Base-by-base conservation (phyloP, 2,797 vertebrate species). In the Nasua narica region DNA sequence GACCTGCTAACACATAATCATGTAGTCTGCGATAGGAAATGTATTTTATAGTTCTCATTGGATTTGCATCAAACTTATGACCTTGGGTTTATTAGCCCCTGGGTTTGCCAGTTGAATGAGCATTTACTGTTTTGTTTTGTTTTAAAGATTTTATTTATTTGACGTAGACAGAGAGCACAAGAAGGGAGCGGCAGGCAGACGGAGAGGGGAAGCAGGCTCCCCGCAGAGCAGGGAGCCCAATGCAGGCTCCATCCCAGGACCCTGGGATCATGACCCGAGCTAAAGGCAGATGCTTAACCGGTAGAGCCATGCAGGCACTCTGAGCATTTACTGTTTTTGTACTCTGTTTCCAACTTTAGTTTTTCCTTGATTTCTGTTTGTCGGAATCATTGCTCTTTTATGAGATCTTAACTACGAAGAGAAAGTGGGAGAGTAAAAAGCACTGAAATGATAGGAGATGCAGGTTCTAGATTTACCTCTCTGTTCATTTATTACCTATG, bases 361-460 rank as follows among this genome's bases (percentile, higher is more conserved):
- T 97, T 94, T 83, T 79, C 23, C 54, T 82, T 94, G 29, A 16
- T 79, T 95, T 86, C 96, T 94, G 56, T 70, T 94, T 32, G 69
- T 43, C 95, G 35, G 52, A 82, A 83, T 69, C 84, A 13, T 43
- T 93, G 77, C 18, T 84, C 4, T 70, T 86, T 58, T 50, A 52
- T 83, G 58, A 82, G 67, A 50, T 83, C 50, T 54, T 91, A 56
- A 67, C 35, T 72, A 79, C 43, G 46, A 76, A 93, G 32, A 79
- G 81, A 81, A 69, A 69, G 52, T 37, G 40, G 35, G 18, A 81
- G 76, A 60, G 58, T 52, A 15, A 60, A 91, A 81, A 94, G 29
- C 76, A 76, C 52, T 46, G 56, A 78, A 46, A 50, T 91, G 43
- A 62, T 65, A 67, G 70, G 82, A 93, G 79, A 90, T 16, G 1